Conservation (phyloP, 2,797 vertebrate genomes). For the Sebastes hopkinsi region DNA sequence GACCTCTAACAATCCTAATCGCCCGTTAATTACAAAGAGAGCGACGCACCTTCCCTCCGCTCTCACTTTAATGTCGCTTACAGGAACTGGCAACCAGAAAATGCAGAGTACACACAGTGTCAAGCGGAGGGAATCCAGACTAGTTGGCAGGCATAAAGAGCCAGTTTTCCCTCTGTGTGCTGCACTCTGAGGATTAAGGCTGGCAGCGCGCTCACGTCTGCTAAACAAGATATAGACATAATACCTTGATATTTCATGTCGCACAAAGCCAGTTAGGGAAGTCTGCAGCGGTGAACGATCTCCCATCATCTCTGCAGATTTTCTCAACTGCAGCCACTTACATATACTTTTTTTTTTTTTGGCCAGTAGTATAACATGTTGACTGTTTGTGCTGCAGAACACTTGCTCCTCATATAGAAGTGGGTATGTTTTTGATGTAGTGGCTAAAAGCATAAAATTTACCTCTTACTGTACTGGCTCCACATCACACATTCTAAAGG, state of each 20-base stretch:
- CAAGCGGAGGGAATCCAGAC: constrained; percentile 68
- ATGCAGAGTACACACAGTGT: constrained; percentile 41
- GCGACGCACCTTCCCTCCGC: constrained; percentile 34
- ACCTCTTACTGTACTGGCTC: constrained; percentile 45
- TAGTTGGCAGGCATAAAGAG: constrained; percentile 65
- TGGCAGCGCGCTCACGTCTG: constrained; percentile 58
- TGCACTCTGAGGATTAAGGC: constrained; percentile 63
- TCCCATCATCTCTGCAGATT: constrained; percentile 1
- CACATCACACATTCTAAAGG: constrained; percentile 45
- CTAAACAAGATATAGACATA: constrained; percentile 66
- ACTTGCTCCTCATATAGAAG: constrained; percentile 24
- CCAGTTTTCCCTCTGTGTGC: constrained; percentile 48
- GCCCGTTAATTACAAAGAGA: constrained; percentile 46
- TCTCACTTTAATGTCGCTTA: constrained; percentile 42
- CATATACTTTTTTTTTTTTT: background rate
- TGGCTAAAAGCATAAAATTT: constrained; percentile 40
- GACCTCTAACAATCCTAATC: constrained; percentile 53
- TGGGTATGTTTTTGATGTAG: constrained; percentile 20
- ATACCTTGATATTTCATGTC: constrained; percentile 58
- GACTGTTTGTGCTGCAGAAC: constrained; percentile 15
- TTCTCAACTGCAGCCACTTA: background rate
- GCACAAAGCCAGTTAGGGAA: constrained; percentile 21
- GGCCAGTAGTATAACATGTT: background rate
- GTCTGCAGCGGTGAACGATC: background rate
- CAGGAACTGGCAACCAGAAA: constrained; percentile 57